These are phyloP conservation scores for Trilocha varians DNA, from an alignment of 2,888 invertebrate genomes.

Conservation along the genomic window DNA sequence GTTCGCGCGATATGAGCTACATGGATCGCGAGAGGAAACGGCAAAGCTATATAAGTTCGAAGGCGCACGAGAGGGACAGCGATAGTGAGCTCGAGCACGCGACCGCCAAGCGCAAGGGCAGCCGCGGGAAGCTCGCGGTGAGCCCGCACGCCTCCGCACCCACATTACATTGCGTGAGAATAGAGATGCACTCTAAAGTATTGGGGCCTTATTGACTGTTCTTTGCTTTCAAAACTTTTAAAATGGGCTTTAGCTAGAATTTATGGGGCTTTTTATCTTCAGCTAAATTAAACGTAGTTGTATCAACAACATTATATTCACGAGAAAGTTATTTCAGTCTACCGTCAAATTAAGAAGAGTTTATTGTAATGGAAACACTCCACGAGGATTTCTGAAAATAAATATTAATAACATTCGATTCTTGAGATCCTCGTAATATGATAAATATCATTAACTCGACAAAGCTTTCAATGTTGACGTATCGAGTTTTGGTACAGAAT, in stretches of 20 bases:
- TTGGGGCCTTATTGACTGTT: neutral
- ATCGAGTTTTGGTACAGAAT: too few species aligned
- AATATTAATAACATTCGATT: neutral
- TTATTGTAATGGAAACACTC: too few species aligned
- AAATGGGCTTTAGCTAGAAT: too few species aligned
- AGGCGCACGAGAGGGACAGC: constrained; percentile 78
- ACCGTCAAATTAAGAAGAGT: too few species aligned
- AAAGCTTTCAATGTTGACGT: too few species aligned
- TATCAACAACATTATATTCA: too few species aligned
- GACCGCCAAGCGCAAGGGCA: constrained; percentile 66
- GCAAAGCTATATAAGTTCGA: constrained; percentile 68
- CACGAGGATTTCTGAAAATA: neutral
- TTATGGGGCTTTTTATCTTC: too few species aligned
- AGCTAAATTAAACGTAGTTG: too few species aligned
- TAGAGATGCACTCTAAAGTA: neutral
- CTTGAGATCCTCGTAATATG: neutral
- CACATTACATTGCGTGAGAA: constrained; percentile 5
- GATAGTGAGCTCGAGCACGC: constrained; percentile 88
- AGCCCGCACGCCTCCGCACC: constrained; percentile 60
- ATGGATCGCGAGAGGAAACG: constrained; percentile 67
- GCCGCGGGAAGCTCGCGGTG: constrained; percentile 81
- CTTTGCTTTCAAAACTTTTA: neutral
- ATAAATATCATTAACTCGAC: neutral
- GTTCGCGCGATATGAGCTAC: constrained; percentile 64
- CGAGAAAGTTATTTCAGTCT: too few species aligned